Base-by-base conservation (phyloP, 2,113 vertebrate species). In the Pterocles orientalis region DNA sequence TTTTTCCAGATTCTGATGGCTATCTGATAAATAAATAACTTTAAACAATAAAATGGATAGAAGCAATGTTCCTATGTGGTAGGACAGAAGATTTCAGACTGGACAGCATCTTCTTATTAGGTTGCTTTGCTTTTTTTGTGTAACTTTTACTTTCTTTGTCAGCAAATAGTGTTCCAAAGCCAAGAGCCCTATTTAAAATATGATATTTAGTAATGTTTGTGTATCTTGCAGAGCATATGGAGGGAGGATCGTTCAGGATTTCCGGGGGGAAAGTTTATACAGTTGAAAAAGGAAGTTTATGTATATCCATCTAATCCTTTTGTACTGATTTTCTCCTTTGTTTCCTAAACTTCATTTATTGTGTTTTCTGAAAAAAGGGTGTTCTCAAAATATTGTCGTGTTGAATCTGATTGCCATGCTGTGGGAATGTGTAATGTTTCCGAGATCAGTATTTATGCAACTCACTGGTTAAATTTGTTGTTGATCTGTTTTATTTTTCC, bases 231-330 rank as follows among this genome's bases (percentile, higher is more conserved):
- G 12, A 61, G 8, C 53, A 48, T 71, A 65, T 66, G 65, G 34
- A 91, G 81, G 95, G 90, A 91, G 93, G 84, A 91, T 82, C 70
- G 36, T 36, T 87, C 78, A 91, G 90, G 90, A 92, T 95, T 96
- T 95, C 90, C 41, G 1, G 61, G 60, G 64, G 39, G 50, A 79
- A 75, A 14, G 48, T 86, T 92, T 90, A 69, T 81, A 25, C 24
- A 7, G 24, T 60, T 86, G 17, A 33, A 90, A 94, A 88, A 86
- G 79, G 82, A 93, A 96, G 39, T 56, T 94, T 88, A 17, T 92
- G 33, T 94, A 15, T 86, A 77, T 73, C 54, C 12, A 69, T 85
- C n/a, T 91, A 58, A 83, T 69, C 18, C 1, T 78, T 91, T 87
- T 83, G 45, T 47, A 28, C 39, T 69, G 5, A 19, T 88, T 97